Evolutionary conservation across 2,113 vertebrate species (phyloP), one percentile per base, ranked within the genome.

Genomic region (Tamias sibiricus): DNA sequence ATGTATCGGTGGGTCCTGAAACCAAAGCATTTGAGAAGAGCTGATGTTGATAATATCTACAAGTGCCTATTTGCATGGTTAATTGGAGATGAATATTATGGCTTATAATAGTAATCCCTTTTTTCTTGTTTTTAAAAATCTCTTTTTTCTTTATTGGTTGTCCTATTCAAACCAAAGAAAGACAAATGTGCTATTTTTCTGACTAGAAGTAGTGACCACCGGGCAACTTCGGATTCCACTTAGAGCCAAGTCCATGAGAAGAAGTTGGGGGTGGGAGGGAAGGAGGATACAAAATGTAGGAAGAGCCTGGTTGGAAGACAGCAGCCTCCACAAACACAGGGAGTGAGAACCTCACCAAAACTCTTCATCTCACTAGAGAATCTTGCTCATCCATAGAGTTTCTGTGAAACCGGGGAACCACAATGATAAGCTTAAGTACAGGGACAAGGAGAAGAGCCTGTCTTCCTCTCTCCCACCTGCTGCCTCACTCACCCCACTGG

Each of bases 131-230:
- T 13, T 49, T 49, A 44, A 44, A 49, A 47, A 49, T 49, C 13
- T 49, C 47, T 17, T 81, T 49, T 96, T 49, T 49, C 49, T 91
- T 91, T 52, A n/a, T 40, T 77, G n/a, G 42, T 90, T 22, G 6
- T 76, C 26, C 37, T 80, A 47, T 83, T 71, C 12, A 71, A 64
- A 82, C 52, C 9, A 80, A 26, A 84, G 47, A 37, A n/a, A 66
- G 87, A 72, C n/a, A 75, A 87, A 74, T 42, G 22, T 75, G 81
- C 5, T 64, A 8, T 64, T 89, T 83, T 54, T 37, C 59, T 90
- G 30, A 20, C 8, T 17, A 68, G n/a, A 17, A 20, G 3, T 32
- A 84, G 42, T 9, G 40, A 83, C 7, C 42, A n/a, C n/a, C 7
- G 12, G 7, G 28, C 26, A 81, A 6, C 28, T 66, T 16, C 59